Evolutionary conservation across 2,888 invertebrate species (phyloP).

Genomic region (Nomada ferruginata): DNA sequence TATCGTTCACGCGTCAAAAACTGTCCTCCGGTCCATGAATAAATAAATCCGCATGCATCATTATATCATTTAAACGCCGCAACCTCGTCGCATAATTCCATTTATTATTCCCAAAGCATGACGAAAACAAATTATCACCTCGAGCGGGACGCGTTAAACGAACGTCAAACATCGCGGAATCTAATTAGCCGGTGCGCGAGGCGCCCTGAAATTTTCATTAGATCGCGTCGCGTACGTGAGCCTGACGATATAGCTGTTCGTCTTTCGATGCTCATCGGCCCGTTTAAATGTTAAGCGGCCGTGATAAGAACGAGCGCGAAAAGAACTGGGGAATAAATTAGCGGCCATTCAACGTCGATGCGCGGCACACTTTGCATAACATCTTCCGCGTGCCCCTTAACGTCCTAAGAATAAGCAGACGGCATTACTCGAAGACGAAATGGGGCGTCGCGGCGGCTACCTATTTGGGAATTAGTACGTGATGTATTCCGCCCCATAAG

Average conservation of each 20-base stretch:
- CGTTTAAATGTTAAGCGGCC: conserved; percentile 45
- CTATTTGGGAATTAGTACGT: conserved; percentile 74
- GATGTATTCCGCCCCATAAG: conserved; percentile 72
- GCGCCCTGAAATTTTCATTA: conserved; percentile 28
- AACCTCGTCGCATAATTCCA: no score
- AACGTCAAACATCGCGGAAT: conserved; percentile 3
- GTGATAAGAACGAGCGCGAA: conserved; percentile 35
- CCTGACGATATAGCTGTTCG: conserved; percentile 25
- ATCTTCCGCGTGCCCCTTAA: conserved; percentile 52
- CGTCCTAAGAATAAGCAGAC: conserved; percentile 68
- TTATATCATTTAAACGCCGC: no score
- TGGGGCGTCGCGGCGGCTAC: conserved; percentile 53
- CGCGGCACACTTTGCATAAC: conserved; percentile 65
- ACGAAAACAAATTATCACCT: not conserved
- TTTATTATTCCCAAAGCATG: no score
- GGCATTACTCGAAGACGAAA: conserved; percentile 69
- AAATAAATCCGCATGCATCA: no score
- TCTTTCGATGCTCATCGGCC: conserved; percentile 41
- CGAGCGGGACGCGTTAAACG: not conserved
- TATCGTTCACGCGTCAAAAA: no score
- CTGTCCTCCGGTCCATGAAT: no score
- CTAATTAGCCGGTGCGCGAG: conserved; percentile 9
- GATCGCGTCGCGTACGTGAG: not conserved
- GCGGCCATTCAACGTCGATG: conserved; percentile 63
- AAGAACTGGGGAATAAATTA: conserved; percentile 65